Base-by-base conservation (phyloP, 2,797 vertebrate species). In the Sebastes flavidus region DNA sequence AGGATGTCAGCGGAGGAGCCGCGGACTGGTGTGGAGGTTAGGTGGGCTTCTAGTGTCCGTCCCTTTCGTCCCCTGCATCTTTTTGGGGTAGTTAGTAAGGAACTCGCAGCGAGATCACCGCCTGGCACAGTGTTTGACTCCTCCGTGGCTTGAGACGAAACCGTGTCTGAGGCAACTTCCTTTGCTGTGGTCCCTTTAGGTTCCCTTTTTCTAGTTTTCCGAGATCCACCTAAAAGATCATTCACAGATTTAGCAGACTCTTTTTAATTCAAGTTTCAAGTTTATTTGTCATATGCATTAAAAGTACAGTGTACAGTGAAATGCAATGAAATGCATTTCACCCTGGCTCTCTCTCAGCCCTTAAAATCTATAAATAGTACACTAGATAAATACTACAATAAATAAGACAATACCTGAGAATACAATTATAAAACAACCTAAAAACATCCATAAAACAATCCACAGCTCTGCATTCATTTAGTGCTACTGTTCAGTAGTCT, bases 11-110 rank as follows among this genome's bases (percentile, higher is more conserved):
- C 16, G n/a, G 80, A 79, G 34, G 84, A 78, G 8, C 27, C 25
- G 14, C 4, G 67, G 3, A 90, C 75, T 18, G 90, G 91, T 22
- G 91, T 92, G 72, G 89, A 92, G 9, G 87, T 89, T 54, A 46
- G 34, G 6, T 4, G 18, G 46, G 29, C 3, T 38, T 59, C 69
- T 55, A 36, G 25, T 38, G 29, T 42, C 54, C 5, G 42, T 75
- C 25, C 3, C 11, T 3, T 77, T 49, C 9, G 55, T 32, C 70
- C 2, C 13, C 32, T 80, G 22, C 58, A 1, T 86, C 86, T 88
- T 73, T 65, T 87, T 58, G 90, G 89, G 59, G 91, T 86, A 3
- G 7, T 54, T 52, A 16, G 20, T 29, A 25, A 38, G 5, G 24
- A 54, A 32, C n/a, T 65, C 1, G 3, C 9, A 14, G 29, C 2